Evolutionary conservation across 2,797 vertebrate species (phyloP), one percentile per base, ranked within the genome.

Genomic region (Propithecus perrieri): DNA sequence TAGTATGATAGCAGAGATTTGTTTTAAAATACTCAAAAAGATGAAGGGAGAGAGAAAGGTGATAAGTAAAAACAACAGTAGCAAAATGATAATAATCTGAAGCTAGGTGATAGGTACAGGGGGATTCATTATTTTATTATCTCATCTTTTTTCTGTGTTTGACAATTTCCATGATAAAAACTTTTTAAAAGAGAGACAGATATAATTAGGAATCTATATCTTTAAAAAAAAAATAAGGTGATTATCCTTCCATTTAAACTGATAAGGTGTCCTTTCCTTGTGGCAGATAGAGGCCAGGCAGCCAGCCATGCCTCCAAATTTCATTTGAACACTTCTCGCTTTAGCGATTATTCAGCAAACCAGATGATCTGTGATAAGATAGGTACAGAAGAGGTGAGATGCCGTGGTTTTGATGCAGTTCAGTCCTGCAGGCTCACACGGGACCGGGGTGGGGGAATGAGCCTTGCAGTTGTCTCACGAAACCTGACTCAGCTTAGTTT

Each of bases 141-240:
- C 48, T 89, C 43, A 59, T 80, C 6, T 81, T 92, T 88, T 74
- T 79, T 65, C 13, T 55, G 46, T 35, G 46, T 91, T 85, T 92
- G 80, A 89, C 65, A 83, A 10, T 85, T 89, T 92, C 8, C 26
- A 24, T 85, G 88, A 75, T 75, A 78, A 87, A 92, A 75, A 75
- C 33, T 91, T 85, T 41, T 57, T 41, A 80, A 76, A 83, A 84
- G 35, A 61, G 53, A 78, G 24, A 50, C 12, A 81, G 7, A 74
- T 92, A 57, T 81, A 50, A 65, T 85, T 30, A 85, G 35, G 79
- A 88, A 69, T 7, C 11, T 72, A n/a, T 57, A 50, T 55, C 57
- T 96, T 59, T 22, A 24, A 78, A 88, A 95, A 96, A 84, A 88
- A 48, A 96, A 97, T 71, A 33, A 59, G 17, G 38, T 85, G 69